phyloP scores from a whole-genome alignment of 2,888 invertebrate species.

The Lycophotia porphyrea region DNA sequence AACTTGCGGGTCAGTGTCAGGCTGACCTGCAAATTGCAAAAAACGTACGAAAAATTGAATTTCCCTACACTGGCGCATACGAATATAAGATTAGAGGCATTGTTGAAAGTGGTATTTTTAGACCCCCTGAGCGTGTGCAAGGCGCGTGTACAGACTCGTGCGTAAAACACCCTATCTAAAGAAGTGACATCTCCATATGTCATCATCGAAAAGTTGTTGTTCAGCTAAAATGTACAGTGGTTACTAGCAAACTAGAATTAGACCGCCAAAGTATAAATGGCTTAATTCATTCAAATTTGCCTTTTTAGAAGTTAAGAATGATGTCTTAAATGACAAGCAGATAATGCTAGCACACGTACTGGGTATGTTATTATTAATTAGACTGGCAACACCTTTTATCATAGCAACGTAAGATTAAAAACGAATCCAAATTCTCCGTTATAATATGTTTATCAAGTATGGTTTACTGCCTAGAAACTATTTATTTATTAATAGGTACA shows the following conservation, averaged over 20 bases:
- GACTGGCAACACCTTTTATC: constrained; percentile 46
- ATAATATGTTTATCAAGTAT: not conserved
- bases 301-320: constrained; percentile 46
- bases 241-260: constrained; percentile 36
- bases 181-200: not conserved
- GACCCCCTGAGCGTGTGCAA: not conserved
- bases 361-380: constrained; percentile 20
- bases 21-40: too few species aligned
- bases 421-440: not conserved
- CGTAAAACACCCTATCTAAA: not conserved
- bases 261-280: constrained; percentile 55
- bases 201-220: not conserved
- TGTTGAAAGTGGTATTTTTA: not conserved
- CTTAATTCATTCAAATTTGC: constrained; percentile 47
- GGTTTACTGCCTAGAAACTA: not conserved
- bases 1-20: too few species aligned
- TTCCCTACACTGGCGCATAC: too few species aligned
- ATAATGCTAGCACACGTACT: constrained; percentile 21
- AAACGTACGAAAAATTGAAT: too few species aligned
- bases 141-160: not conserved
- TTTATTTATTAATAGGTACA: not conserved
- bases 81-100: not conserved
- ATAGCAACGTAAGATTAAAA: not conserved
- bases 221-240: constrained; percentile 27
- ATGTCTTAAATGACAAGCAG: constrained; percentile 23